A percentile compares a stretch with the other conserved stretches of the same genome.
Evolutionary conservation across 2,797 vertebrate genomes (phyloP).

Genomic region (Staurois parvus): DNA sequence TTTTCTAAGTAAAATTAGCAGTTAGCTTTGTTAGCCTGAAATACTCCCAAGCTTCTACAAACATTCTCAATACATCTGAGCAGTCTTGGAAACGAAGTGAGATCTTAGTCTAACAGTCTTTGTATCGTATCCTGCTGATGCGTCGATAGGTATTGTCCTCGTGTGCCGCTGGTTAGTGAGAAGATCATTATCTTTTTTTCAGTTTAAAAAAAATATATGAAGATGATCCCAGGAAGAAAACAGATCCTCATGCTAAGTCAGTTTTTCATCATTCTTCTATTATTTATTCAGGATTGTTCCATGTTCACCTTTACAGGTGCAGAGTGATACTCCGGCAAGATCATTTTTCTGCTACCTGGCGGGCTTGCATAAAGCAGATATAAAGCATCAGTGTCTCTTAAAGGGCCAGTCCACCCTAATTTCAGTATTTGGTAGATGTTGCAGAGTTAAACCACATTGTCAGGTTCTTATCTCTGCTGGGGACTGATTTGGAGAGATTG

Average conservation of each 20-base stretch:
- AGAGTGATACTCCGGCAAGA: slow-evolving; percentile 13
- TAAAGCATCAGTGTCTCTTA: not conserved
- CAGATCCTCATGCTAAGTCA: not conserved
- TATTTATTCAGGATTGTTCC: slow-evolving; percentile 75
- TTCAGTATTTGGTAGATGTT: not conserved
- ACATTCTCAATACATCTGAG: too few relatives aligned
- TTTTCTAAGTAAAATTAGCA: not conserved
- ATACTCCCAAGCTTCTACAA: too few relatives aligned
- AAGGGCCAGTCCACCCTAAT: not conserved
- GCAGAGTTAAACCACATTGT: too few relatives aligned
- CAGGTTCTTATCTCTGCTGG: too few relatives aligned
- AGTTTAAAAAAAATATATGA: slow-evolving; percentile 75
- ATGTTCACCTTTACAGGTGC: slow-evolving; percentile 55
- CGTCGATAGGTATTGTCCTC: not conserved
- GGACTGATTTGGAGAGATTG: too few relatives aligned
- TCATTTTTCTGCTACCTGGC: not conserved
- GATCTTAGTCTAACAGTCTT: too few relatives aligned
- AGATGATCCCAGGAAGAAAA: slow-evolving; percentile 58
- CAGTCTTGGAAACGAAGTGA: too few relatives aligned
- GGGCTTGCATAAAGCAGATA: not conserved
- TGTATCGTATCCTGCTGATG: not conserved
- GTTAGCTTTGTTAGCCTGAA: not conserved
- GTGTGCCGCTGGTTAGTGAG: not conserved
- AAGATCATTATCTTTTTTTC: slow-evolving; percentile 51
- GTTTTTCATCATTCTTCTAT: slow-evolving; percentile 67